Percentiles rank a stretch among this genome's conserved stretches.
Evolutionary conservation across 2,797 vertebrate species (phyloP).

Genomic region (Malurus splendens): DNA sequence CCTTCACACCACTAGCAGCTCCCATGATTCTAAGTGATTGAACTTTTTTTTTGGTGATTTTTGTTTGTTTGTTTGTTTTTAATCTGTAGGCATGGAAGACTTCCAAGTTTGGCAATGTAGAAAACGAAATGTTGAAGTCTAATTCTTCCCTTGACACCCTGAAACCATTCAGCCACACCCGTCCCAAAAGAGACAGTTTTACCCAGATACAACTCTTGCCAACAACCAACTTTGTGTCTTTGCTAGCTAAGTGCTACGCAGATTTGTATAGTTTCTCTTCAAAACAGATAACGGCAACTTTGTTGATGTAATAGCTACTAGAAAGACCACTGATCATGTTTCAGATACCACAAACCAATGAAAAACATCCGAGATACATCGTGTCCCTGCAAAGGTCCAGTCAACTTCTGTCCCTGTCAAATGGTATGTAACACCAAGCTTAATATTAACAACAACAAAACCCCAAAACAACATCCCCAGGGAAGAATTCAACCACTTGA

Average conservation of each 20-base stretch:
- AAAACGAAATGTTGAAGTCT: background rate
- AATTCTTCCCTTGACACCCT: background rate
- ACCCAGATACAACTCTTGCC: background rate
- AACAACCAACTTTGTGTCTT: background rate
- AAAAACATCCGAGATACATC: background rate
- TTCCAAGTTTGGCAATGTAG: background rate
- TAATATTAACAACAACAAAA: background rate
- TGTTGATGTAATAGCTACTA: background rate
- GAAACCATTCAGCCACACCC: background rate
- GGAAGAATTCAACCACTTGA: background rate
- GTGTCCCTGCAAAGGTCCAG: background rate
- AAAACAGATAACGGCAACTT: background rate
- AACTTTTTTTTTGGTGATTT: background rate
- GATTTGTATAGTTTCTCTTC: background rate
- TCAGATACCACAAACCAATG: background rate
- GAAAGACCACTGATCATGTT: background rate
- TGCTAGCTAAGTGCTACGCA: background rate
- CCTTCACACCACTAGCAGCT: background rate
- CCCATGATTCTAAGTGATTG: background rate
- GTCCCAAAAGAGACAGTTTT: background rate
- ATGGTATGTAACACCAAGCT: background rate
- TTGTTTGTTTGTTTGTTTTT: background rate
- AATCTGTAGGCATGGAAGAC: background rate
- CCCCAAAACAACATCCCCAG: background rate
- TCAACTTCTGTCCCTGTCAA: background rate